A percentile compares a stretch with the other conserved stretches of the same genome.
These are phyloP conservation scores for Lasioglossum malachurum DNA, from an alignment of 2,888 invertebrate species.

Conservation along the genomic window DNA sequence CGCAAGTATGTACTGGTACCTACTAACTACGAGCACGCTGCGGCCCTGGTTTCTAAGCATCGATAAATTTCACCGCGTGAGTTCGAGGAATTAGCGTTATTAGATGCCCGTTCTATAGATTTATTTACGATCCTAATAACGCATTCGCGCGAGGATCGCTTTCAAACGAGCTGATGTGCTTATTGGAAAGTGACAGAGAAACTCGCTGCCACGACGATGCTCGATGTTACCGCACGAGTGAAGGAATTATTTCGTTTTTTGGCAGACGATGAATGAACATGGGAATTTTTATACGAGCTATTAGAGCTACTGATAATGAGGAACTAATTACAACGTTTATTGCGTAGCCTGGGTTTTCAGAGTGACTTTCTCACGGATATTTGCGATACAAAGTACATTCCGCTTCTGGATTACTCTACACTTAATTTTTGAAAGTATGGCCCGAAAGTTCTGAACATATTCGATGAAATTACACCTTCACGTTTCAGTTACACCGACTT, in stretches of 20 bases:
- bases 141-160: conserved; percentile 4
- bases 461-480: background rate
- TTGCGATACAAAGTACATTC: background rate
- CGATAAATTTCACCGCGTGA: conserved; percentile 61
- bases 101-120: conserved; percentile 15
- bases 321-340: background rate
- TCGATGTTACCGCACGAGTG: background rate
- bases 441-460: background rate
- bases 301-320: background rate
- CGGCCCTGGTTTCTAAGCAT: conserved; percentile 46
- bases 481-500: background rate
- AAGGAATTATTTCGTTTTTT: background rate
- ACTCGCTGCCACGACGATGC: background rate
- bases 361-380: background rate
- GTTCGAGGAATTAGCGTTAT: conserved; percentile 35
- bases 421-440: background rate
- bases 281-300: background rate
- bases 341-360: background rate
- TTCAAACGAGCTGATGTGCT: background rate
- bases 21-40: background rate
- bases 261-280: background rate
- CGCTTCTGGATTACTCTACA: background rate
- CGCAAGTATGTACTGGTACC: background rate
- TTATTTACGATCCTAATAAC: conserved; percentile 36
- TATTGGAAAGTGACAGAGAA: background rate